These are phyloP conservation scores for western clawed frog (Xenopus tropicalis) DNA, from an alignment of 2,113 vertebrate genomes.

Conservation along the genomic window DNA sequence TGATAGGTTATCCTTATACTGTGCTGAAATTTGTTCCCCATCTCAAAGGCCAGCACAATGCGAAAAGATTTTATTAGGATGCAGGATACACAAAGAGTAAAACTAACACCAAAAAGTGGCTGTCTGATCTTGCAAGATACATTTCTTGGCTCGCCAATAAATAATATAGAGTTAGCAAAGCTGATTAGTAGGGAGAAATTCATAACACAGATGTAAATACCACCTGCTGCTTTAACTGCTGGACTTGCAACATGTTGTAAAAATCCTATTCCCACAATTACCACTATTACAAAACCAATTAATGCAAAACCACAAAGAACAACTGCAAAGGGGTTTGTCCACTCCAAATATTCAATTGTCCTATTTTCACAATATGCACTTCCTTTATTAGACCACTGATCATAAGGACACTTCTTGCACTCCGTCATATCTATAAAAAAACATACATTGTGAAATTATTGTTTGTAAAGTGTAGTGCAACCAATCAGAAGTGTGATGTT, in stretches of 20 bases:
- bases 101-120: constrained; percentile 58
- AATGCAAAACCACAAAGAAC: constrained; percentile 44
- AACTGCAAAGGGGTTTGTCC: constrained; percentile 52
- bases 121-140: constrained; percentile 58
- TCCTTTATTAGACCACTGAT: constrained; percentile 48
- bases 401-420: constrained; percentile 44
- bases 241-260: constrained; percentile 43
- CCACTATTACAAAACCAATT: constrained; percentile 53
- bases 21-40: constrained; percentile 35
- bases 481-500: no score
- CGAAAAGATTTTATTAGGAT: constrained; percentile 56
- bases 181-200: constrained; percentile 54
- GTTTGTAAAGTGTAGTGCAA: no score
- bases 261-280: constrained; percentile 47
- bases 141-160: constrained; percentile 52
- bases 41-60: constrained; percentile 54
- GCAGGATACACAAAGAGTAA: constrained; percentile 61
- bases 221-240: constrained; percentile 51
- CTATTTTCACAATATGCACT: constrained; percentile 33
- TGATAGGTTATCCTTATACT: constrained; percentile 50
- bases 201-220: constrained; percentile 55
- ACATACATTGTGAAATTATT: no score
- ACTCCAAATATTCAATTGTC: constrained; percentile 48
- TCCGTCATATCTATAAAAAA: background rate
- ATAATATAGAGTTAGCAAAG: constrained; percentile 55